A percentile compares a stretch with the other conserved stretches of the same genome.
Conservation (phyloP, 2,797 vertebrate species). For the Spea hammondii region DNA sequence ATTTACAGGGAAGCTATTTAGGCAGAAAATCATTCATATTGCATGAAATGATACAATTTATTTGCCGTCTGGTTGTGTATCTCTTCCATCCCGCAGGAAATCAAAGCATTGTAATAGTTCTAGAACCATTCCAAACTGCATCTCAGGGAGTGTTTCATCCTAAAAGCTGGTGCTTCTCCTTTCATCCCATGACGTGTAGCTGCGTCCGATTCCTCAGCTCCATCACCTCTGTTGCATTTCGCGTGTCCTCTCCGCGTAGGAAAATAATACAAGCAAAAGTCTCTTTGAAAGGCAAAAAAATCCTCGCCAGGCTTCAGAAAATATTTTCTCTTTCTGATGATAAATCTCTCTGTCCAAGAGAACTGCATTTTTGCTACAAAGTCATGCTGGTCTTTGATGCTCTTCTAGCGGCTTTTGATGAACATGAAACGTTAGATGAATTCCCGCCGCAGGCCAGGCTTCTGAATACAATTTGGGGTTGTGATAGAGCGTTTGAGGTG, state of each 20-base stretch:
- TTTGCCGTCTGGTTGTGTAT: not conserved
- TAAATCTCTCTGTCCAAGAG: not conserved
- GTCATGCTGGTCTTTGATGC: constrained; percentile 16
- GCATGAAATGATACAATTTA: constrained; percentile 4
- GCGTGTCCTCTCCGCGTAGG: not conserved
- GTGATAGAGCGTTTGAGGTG: too few relatives aligned
- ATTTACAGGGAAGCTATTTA: not conserved
- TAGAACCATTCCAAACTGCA: not conserved
- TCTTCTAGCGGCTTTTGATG: not conserved
- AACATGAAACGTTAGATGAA: not conserved
- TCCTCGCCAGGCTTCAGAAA: constrained; percentile 3
- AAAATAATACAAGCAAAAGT: constrained; percentile 3
- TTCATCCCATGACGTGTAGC: not conserved
- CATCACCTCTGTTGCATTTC: constrained; percentile 1
- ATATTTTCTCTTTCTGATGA: not conserved
- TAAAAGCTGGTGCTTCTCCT: not conserved
- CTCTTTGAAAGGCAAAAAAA: constrained; percentile 9
- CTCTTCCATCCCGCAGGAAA: not conserved
- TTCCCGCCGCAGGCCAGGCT: not conserved
- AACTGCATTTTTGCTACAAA: not conserved
- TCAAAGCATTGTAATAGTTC: not conserved
- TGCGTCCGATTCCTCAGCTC: not conserved
- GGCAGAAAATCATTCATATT: not conserved
- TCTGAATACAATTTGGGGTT: not conserved
- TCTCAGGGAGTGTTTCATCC: not conserved